Percentiles rank a stretch among this genome's conserved stretches.
phyloP scores from a whole-genome alignment of 2,888 invertebrate species.

The Aphidoletes aphidimyza region DNA sequence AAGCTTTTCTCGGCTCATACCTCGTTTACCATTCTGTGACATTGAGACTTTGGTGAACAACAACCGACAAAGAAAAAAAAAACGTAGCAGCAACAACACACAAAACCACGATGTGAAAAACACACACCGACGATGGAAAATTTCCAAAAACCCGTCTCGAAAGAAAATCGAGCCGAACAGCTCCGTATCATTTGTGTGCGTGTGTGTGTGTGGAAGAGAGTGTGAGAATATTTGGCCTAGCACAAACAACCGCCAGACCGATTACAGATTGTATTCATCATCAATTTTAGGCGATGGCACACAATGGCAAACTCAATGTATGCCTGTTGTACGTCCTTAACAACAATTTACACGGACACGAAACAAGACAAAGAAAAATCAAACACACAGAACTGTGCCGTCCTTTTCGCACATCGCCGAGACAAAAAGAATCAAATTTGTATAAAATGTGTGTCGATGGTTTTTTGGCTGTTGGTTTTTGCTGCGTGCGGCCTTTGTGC shows the following conservation, averaged over 20 bases:
- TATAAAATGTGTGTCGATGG: not conserved
- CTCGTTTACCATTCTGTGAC: conserved; percentile 18
- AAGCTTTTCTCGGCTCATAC: conserved; percentile 2
- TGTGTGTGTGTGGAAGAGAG: not conserved
- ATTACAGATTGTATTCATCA: conserved; percentile 21
- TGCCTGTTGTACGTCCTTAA: not conserved
- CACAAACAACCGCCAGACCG: not conserved
- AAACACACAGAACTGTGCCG: not conserved
- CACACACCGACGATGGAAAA: not conserved
- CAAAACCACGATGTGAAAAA: not conserved
- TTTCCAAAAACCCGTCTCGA: conserved; percentile 24
- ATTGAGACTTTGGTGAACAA: conserved; percentile 46
- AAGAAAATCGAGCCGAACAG: not conserved
- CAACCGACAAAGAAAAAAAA: not conserved
- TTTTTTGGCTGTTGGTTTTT: not conserved
- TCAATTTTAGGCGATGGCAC: not conserved
- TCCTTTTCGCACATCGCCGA: not conserved
- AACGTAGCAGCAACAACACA: not conserved
- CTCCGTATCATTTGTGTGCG: not conserved
- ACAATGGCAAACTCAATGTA: not conserved
- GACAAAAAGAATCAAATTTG: conserved; percentile 34
- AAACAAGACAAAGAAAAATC: not conserved
- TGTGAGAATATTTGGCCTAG: no score
- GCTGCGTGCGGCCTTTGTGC: no score
- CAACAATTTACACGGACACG: not conserved